Evolutionary conservation across 2,888 invertebrate species (phyloP), one percentile per base, ranked within the genome.

Genomic region (Diogma glabrata): DNA sequence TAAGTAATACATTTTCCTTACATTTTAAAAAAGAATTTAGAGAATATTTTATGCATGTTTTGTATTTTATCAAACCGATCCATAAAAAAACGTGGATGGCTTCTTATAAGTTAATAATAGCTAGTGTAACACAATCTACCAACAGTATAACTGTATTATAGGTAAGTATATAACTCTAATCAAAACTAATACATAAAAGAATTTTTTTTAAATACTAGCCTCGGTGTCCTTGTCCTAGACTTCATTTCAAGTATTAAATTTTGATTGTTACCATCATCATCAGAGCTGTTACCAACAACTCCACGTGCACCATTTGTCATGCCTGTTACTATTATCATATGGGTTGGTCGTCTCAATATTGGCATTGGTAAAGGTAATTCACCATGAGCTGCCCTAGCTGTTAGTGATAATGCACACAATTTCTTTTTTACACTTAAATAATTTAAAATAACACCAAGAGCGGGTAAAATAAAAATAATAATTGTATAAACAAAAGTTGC

Each of bases 291-390:
- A 22, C 61, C 66, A 12, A 73, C 75, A 49, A 75, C 77, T 4
- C 77, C 74, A 33, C 75, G 71, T 59, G 77, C 78, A 12, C 74
- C 71, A 54, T 78, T 76, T 0, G 81, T 77, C 54, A 81, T 77
- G 26, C 82, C 83, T 16, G 84, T 82, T 6, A 85, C 82, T 54
- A 84, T 84, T 58, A 84, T 84, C 63, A 84, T 83, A 64, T 84
- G 82, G 6, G 82, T 82, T 33, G 82, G 82, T 47, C 82, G 72
- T 30, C 80, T 72, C 60, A 84, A 72, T 22, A 84, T 75, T 1
- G 84, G 84, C 64, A 84, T 81, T 5, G 84, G 84, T n/a, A 85
- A 67, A 0, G 84, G 84, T 22, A 85, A 67, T 63, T 84, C 84
- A 7, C 84, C 84, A 64, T 83, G 82, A 12, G 81, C 82, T 1